Percentiles rank a stretch among this genome's conserved stretches.
phyloP scores from a whole-genome alignment of 2,113 vertebrate genomes.

The Edolisoma coerulescens region DNA sequence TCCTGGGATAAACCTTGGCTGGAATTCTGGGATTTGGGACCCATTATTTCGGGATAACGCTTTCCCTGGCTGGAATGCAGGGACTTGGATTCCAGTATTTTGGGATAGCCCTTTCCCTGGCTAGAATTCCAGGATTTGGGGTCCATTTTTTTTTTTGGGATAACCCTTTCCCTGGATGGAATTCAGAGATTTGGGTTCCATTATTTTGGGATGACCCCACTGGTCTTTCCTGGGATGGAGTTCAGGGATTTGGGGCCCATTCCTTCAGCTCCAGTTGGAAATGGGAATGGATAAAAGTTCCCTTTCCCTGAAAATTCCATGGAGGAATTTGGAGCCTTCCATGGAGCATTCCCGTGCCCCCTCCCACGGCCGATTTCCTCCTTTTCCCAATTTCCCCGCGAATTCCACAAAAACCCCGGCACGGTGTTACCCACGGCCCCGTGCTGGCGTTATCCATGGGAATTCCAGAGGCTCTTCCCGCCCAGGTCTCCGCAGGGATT shows the following conservation, averaged over 20 bases:
- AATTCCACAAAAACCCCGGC: neutral
- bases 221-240: neutral
- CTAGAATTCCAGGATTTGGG: too few species aligned
- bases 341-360: neutral
- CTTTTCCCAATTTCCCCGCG: rapidly evolving
- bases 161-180: neutral
- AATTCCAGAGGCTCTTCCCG: neutral
- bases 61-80: too few species aligned
- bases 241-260: neutral
- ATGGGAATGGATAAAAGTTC: too few species aligned
- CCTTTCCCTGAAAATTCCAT: too few species aligned
- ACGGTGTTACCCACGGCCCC: too few species aligned
- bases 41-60: too few species aligned
- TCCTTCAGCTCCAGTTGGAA: neutral
- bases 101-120: too few species aligned
- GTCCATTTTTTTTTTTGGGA: neutral
- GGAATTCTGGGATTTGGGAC: too few species aligned
- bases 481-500: neutral
- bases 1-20: too few species aligned
- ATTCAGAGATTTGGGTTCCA: neutral
- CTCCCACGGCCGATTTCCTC: rapidly evolving
- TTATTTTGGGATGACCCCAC: neutral
- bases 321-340: too few species aligned
- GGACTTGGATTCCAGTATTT: too few species aligned
- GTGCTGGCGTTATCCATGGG: neutral